Base-by-base conservation (phyloP, 2,888 invertebrate species). In the Cerastis leucographa region DNA sequence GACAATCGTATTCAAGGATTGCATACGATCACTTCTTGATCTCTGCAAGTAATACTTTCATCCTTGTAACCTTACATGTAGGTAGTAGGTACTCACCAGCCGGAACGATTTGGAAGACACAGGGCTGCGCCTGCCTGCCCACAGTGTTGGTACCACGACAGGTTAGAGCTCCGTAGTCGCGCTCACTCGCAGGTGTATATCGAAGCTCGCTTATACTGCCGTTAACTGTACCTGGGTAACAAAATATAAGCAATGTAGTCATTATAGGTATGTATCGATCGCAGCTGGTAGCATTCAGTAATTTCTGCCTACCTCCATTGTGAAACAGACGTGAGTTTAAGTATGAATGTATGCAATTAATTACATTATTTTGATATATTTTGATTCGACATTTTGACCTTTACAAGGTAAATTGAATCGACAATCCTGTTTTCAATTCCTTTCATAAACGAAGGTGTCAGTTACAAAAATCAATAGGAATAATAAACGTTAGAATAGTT, bases 21-120 rank as follows among this genome's bases (percentile, higher is more conserved):
- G 44, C 12, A 14, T 44, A 14, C 44, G 12, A 12, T 14, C 14
- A 49, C 1, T 6, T 44, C 44, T 12, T 12, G 44, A 44, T 49
- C 1, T 6, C 19, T 19, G 7, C 7, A 19, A 19, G 19, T 19
- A 49, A 49, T 49, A 49, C 49, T 7, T 51, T 51, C 4, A 22
- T 9, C 51, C 22, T 51, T 51, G n/a, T 12, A 59, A 29, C 29
- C 3, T 8, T 59, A 59, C 14, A 7, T 29, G 8, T 17, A 40
- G 22, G 61, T 3, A 22, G 22, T 12, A 61, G 22, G 6, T 35
- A 81, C 94, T 97, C 94, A 98, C 98, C 98, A 94, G 98, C 98
- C 67, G 98, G 98, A 85, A 99, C 98, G 82, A 99, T 98, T 96
- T 98, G 98, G 94, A 98, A 99, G 90, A 98, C 97, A 93, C 99